phyloP scores from a whole-genome alignment of 2,113 vertebrate genomes.

The Urocolius indicus region DNA sequence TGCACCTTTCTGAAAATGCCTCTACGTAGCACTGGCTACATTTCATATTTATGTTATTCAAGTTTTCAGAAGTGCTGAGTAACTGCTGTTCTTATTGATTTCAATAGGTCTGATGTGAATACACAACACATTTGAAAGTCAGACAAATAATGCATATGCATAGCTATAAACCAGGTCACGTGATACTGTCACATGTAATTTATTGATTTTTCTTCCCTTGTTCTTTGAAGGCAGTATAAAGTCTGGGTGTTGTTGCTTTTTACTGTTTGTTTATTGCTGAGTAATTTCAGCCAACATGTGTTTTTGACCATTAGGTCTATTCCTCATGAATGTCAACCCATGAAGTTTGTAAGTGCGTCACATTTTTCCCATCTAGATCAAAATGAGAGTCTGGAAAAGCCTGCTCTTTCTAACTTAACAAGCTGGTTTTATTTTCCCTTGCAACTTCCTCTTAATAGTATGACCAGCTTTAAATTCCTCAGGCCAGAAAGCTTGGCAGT shows the following conservation, averaged over 20 bases:
- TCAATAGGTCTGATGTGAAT: conserved; percentile 1
- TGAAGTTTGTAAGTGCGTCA: background rate
- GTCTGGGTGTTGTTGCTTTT: conserved; percentile 54
- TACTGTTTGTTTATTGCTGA: conserved; percentile 65
- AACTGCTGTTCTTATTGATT: conserved; percentile 2
- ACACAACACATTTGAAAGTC: conserved; percentile 1
- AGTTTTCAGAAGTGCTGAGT: background rate
- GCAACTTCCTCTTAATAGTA: conserved; percentile 40
- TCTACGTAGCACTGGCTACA: background rate
- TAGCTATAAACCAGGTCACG: conserved; percentile 34
- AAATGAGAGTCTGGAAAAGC: conserved; percentile 54
- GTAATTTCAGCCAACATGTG: conserved; percentile 58
- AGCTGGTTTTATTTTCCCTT: conserved; percentile 19
- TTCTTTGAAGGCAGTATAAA: conserved; percentile 58
- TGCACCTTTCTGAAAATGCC: background rate
- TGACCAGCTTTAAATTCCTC: conserved; percentile 33
- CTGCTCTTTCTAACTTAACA: background rate
- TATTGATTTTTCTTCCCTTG: conserved; percentile 16
- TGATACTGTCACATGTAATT: conserved; percentile 40
- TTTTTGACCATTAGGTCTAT: conserved; percentile 52
- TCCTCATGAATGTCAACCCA: conserved; percentile 30
- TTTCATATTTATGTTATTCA: background rate
- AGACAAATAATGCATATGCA: background rate
- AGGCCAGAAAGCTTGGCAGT: background rate
- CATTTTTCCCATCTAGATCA: conserved; percentile 68